Base-by-base conservation (phyloP, 2,888 invertebrate species). In the Drepana falcataria region DNA sequence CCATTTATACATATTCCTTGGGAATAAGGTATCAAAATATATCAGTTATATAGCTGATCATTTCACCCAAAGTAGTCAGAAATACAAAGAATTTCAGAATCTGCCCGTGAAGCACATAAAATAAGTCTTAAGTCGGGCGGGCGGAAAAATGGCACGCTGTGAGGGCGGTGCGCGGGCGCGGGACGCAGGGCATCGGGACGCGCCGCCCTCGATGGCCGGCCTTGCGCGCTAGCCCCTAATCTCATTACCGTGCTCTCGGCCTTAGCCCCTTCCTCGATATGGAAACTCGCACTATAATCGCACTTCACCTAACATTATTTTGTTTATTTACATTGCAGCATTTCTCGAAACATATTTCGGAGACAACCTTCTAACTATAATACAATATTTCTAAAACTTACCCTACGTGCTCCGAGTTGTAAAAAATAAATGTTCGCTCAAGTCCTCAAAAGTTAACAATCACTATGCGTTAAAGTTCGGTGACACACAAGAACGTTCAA, bases 221-320 rank as follows among this genome's bases (percentile, higher is more conserved):
- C 69, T 57, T 69, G 61, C 60, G 68, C 73, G 70, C 69, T 68
- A 79, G 71, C 75, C 77, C 81, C 80, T 82, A 79, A 82, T 77
- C 81, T 71, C 78, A 79, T 85, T 82, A 83, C 73, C 63, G 75
- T 77, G 73, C 77, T 67, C 71, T 37, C 49, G 75, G 77, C 80
- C 79, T 81, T 77, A 82, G 71, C 80, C 76, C 66, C 72, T 72
- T 74, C 72, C 69, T 73, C 68, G 66, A 68, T 75, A 67, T 59
- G 72, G 64, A 71, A 75, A 73, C 67, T 71, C 72, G 67, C 71
- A 73, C 68, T 55, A 51, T 51, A 66, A 70, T 67, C 63, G 53
- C 63, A 51, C 59, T 57, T 59, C 55, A 56, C 56, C 57, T 59
- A 59, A 55, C 59, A 51, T 54, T 59, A 53, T 54, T 54, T 61